Evolutionary conservation across 2,113 vertebrate species (phyloP).

Genomic region (Takifugu bimaculatus): DNA sequence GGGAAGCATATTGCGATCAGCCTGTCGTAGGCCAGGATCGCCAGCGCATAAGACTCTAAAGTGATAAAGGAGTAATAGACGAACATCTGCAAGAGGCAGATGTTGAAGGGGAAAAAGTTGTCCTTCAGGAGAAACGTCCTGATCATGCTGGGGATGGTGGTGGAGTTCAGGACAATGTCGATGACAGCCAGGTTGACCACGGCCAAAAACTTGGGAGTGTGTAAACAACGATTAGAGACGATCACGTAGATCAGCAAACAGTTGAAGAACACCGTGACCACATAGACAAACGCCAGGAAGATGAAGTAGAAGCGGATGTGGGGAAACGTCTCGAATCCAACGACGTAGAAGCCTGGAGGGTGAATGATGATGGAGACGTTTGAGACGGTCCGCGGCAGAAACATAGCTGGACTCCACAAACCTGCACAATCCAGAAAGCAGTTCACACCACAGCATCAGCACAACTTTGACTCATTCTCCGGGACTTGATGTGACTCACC

Average conservation of each 20-base stretch:
- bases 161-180: conserved; percentile 53
- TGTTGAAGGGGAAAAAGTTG: conserved; percentile 59
- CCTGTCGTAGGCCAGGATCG: conserved; percentile 67
- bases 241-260: conserved; percentile 55
- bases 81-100: conserved; percentile 64
- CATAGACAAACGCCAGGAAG: conserved; percentile 58
- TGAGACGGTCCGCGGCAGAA: conserved; percentile 1
- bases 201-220: conserved; percentile 67
- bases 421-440: background rate
- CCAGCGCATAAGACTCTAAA: conserved; percentile 59
- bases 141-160: conserved; percentile 64
- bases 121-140: conserved; percentile 55
- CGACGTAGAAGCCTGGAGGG: conserved; percentile 69
- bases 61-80: conserved; percentile 39
- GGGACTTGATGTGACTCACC: background rate
- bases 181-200: conserved; percentile 63
- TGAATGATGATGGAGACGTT: conserved; percentile 55
- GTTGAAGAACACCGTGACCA: conserved; percentile 58
- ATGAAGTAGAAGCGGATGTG: conserved; percentile 54
- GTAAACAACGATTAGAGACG: conserved; percentile 42
- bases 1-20: conserved; percentile 72
- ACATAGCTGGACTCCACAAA: conserved; percentile 33
- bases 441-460: no score
- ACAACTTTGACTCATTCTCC: no score
- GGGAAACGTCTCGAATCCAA: conserved; percentile 46